Evolutionary conservation across 1,140 invertebrate genomes (phyloP).

Genomic region (Lucilia cuprina): DNA sequence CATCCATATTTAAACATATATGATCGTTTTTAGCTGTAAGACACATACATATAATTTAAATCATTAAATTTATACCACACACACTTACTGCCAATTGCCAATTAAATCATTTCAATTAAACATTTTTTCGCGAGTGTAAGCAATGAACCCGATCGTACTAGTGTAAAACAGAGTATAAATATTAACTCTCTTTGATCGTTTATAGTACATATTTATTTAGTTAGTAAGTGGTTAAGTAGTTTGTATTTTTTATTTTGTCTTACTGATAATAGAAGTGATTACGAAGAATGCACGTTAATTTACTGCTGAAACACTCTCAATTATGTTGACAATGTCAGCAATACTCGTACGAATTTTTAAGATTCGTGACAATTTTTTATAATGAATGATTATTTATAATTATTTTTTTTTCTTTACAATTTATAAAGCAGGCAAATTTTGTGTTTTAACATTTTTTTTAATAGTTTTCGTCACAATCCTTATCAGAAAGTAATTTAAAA

Average conservation of each 20-base stretch:
- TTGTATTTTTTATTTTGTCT: not conserved
- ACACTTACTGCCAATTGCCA: too few relatives aligned
- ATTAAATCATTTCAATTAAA: too few relatives aligned
- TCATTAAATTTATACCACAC: too few relatives aligned
- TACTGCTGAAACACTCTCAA: not conserved
- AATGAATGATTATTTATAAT: slow-evolving; percentile 4
- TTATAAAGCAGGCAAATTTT: not conserved
- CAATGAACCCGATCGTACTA: not conserved
- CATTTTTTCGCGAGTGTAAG: too few relatives aligned
- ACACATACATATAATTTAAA: too few relatives aligned
- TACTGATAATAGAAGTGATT: not conserved
- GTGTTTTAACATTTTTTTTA: not conserved
- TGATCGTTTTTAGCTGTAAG: too few relatives aligned
- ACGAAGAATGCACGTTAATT: not conserved
- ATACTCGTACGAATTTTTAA: not conserved
- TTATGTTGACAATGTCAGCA: slow-evolving; percentile 7
- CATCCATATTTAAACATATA: too few relatives aligned
- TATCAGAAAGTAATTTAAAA: not conserved
- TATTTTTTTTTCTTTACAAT: not conserved
- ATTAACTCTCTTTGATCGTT: not conserved
- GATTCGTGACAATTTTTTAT: slow-evolving; percentile 7
- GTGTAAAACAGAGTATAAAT: not conserved
- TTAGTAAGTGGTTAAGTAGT: not conserved
- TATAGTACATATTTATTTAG: not conserved
- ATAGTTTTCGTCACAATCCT: slow-evolving; percentile 3